Evolutionary conservation across 2,113 vertebrate species (phyloP).

Genomic region (Phaetusa simplex): DNA sequence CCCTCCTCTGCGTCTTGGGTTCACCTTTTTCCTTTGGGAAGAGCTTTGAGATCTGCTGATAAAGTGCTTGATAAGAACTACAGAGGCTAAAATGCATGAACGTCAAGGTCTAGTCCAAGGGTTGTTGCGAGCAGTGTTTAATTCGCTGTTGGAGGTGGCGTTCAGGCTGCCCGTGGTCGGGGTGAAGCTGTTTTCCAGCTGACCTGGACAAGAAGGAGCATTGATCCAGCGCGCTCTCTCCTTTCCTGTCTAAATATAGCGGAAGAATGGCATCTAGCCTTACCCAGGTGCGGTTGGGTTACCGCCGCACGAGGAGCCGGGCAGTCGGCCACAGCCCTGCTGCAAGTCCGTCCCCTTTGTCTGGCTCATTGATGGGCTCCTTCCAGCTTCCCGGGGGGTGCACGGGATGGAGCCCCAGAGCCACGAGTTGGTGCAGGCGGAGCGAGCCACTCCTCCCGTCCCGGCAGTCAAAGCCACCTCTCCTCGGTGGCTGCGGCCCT

Average conservation of each 20-base stretch:
- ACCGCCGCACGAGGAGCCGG: accelerated
- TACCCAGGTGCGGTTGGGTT: constrained; percentile 1
- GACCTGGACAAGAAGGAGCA: neutral
- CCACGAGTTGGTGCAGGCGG: accelerated
- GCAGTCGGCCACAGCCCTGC: neutral
- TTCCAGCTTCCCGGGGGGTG: neutral
- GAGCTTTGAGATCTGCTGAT: neutral
- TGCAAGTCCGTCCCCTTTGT: neutral
- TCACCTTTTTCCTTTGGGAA: constrained; percentile 25
- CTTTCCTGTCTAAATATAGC: constrained; percentile 37
- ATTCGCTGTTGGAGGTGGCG: neutral
- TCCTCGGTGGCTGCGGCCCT: neutral
- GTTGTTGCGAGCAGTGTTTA: neutral
- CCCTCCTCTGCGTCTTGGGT: neutral
- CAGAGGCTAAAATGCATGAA: accelerated
- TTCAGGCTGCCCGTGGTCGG: neutral
- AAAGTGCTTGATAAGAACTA: neutral
- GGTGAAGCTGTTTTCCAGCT: neutral
- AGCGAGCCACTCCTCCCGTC: accelerated
- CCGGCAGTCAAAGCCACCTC: neutral
- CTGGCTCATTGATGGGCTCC: neutral
- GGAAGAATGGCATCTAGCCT: neutral
- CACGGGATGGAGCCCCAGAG: neutral
- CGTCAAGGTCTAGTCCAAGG: constrained; percentile 17
- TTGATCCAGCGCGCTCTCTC: neutral